Evolutionary conservation across 2,113 vertebrate genomes (phyloP).

Genomic region (Lynx canadensis): DNA sequence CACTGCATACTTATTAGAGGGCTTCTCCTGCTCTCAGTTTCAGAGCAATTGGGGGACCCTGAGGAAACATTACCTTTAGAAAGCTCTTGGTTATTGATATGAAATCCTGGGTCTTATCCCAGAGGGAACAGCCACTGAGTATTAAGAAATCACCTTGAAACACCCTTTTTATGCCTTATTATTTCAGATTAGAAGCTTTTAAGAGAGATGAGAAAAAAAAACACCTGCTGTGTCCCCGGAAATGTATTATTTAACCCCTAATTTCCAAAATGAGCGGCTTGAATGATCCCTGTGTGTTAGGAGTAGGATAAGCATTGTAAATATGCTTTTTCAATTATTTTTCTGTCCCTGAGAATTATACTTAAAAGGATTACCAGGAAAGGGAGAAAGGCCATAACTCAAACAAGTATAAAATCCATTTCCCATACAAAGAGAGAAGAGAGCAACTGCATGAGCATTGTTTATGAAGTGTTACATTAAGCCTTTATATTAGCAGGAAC

Average conservation of each 20-base stretch:
- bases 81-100: not conserved
- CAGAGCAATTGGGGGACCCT: not conserved
- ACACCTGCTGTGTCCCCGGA: not conserved
- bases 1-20: not conserved
- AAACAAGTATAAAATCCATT: not conserved
- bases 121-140: not conserved
- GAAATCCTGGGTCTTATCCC: not conserved
- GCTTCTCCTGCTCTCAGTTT: not conserved
- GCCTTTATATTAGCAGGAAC: not conserved
- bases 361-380: not conserved
- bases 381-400: not conserved
- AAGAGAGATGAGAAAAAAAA: not conserved
- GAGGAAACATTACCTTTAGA: not conserved
- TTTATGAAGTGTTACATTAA: not conserved
- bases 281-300: accelerated
- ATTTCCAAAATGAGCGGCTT: not conserved
- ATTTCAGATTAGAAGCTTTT: conserved; percentile 16
- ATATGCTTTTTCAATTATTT: not conserved
- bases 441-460: not conserved
- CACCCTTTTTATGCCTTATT: not conserved
- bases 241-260: not conserved
- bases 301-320: not conserved
- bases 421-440: not conserved
- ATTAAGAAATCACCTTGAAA: conserved; percentile 49
- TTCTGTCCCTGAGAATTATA: not conserved